A percentile compares a stretch with the other conserved stretches of the same genome.
Conservation (phyloP, 53 echinoderm and acorn worm species). For the Arbacia lixula region DNA sequence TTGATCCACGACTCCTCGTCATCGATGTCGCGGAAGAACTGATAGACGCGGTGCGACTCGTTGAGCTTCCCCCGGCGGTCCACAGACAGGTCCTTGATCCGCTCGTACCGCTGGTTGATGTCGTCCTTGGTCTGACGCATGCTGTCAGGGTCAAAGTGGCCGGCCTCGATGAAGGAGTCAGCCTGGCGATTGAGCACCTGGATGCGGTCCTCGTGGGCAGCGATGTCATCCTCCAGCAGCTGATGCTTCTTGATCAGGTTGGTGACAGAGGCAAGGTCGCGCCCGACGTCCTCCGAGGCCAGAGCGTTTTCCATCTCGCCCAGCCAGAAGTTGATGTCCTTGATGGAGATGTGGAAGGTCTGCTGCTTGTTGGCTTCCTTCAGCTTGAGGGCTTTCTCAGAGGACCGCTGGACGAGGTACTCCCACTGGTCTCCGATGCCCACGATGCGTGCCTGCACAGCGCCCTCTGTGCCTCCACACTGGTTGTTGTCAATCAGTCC, state of each 20-base stretch:
- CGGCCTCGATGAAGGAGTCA: conserved; percentile 94
- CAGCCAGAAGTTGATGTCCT: conserved; percentile 99
- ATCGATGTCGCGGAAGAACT: conserved; percentile 96
- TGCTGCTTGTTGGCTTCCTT: conserved; percentile 99
- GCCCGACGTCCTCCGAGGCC: conserved; percentile 85
- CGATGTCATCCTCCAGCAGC: conserved; percentile 92
- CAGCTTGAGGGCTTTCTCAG: conserved; percentile 85
- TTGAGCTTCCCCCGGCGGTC: conserved; percentile 88
- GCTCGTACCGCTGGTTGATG: conserved; percentile 90
- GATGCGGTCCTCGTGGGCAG: conserved; percentile 86
- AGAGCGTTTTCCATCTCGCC: conserved; percentile 96
- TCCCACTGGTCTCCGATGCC: conserved; percentile 92
- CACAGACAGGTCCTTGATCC: conserved; percentile 72
- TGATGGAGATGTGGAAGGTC: conserved; percentile 98
- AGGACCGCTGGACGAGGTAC: conserved; percentile 82
- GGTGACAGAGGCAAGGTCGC: conserved; percentile 94
- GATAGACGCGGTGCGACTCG: conserved; percentile 91
- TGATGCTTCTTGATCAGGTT: conserved; percentile 97
- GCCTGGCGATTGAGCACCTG: conserved; percentile 90
- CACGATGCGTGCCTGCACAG: conserved; percentile 88
- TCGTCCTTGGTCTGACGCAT: conserved; percentile 88
- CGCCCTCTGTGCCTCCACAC: conserved; percentile 95
- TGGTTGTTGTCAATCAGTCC: conserved; percentile 97
- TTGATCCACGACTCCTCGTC: conserved; percentile 99
- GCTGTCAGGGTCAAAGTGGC: conserved; percentile 92